Evolutionary conservation across 35 echinoderm and acorn worm species (phyloP).

Genomic region (Lytechinus pictus): DNA sequence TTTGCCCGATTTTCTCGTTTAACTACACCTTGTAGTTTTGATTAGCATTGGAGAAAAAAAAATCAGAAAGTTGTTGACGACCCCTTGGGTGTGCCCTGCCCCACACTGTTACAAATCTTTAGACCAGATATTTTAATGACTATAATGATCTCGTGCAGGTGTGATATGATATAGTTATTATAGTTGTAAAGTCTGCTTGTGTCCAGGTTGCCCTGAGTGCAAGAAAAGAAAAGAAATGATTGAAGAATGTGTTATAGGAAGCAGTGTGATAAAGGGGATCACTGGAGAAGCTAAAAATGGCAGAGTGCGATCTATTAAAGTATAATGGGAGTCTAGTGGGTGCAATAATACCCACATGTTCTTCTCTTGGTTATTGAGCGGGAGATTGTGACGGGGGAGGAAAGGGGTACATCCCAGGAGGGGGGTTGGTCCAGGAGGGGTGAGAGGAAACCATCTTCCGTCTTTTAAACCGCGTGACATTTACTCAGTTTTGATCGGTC

Average conservation of each 20-base stretch:
- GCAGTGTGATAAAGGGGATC: constrained; percentile 8
- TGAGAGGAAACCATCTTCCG: neutral
- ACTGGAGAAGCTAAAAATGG: neutral
- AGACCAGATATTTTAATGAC: no score
- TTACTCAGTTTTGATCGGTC: neutral
- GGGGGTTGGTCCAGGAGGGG: neutral
- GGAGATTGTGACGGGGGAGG: neutral
- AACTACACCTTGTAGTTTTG: no score
- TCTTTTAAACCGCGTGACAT: neutral
- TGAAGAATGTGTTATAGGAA: neutral
- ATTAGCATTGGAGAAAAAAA: no score
- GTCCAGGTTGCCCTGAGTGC: no score
- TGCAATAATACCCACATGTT: constrained; percentile 11
- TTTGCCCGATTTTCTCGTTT: no score
- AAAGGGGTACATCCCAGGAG: neutral
- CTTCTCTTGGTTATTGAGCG: neutral
- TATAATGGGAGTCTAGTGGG: neutral
- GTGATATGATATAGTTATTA: no score
- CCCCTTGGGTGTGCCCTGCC: no score
- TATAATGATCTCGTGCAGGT: no score
- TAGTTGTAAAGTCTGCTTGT: no score
- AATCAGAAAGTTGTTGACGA: no score
- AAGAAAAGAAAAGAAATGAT: neutral
- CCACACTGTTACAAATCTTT: no score
- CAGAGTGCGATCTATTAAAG: neutral